A percentile compares a stretch with the other conserved stretches of the same genome.
Conservation (phyloP, 2,888 invertebrate species). For the Pollenia angustigena region DNA sequence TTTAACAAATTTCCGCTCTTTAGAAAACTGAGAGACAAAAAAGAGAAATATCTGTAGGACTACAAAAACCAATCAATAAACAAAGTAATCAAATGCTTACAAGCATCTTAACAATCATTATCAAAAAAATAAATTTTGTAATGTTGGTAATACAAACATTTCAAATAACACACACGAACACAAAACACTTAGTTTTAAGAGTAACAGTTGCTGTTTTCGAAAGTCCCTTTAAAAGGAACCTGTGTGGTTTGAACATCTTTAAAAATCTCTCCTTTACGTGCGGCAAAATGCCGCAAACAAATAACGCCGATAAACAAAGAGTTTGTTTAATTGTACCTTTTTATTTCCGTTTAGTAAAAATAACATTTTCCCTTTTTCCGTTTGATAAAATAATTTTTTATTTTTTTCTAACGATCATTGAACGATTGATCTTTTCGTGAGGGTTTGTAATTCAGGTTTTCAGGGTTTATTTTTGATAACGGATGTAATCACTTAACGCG, state of each 20-base stretch:
- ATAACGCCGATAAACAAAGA: conserved; percentile 2
- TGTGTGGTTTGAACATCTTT: conserved; percentile 31
- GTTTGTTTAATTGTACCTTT: conserved; percentile 56
- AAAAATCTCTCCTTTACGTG: neutral
- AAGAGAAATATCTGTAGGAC: neutral
- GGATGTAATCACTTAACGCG: conserved; percentile 80
- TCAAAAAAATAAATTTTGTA: neutral
- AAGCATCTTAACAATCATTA: conserved; percentile 11
- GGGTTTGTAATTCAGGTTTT: neutral
- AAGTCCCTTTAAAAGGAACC: neutral
- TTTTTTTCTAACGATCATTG: neutral
- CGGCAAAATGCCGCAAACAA: conserved; percentile 2
- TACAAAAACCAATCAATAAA: neutral
- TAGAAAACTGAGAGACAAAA: neutral
- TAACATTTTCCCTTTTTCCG: conserved; percentile 72
- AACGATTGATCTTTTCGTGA: conserved; percentile 9
- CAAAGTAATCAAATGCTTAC: conserved; percentile 29
- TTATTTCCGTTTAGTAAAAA: conserved; percentile 80
- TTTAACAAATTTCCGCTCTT: conserved; percentile 16
- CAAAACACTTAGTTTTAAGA: neutral
- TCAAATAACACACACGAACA: neutral
- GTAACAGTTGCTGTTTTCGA: neutral
- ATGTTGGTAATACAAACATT: conserved; percentile 15
- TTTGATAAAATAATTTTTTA: neutral
- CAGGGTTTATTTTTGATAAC: conserved; percentile 55